These are phyloP conservation scores for Danio kyathit DNA, from an alignment of 2,797 vertebrate species.

Conservation along the genomic window DNA sequence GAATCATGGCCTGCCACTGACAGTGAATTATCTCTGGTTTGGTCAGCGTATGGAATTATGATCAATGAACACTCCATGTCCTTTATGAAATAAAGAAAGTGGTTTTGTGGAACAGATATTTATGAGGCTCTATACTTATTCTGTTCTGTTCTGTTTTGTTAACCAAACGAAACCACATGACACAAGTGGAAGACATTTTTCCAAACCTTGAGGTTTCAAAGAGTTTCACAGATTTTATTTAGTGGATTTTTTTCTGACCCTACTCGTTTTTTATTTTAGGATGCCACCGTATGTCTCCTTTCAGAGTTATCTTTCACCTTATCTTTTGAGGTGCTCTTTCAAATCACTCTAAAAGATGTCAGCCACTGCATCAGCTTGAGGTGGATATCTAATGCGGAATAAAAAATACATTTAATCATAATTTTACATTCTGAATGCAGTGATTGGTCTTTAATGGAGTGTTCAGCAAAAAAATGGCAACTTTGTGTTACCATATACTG, in stretches of 20 bases:
- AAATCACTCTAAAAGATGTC: background rate
- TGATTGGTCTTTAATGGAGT: background rate
- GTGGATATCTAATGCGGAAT: background rate
- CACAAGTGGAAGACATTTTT: background rate
- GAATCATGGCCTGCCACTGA: background rate
- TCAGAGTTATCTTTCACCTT: background rate
- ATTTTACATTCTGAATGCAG: background rate
- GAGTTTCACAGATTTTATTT: background rate
- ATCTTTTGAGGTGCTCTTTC: constrained; percentile 9
- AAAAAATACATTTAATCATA: background rate
- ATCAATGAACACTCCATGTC: constrained; percentile 11
- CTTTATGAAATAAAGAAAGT: constrained; percentile 30
- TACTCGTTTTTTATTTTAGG: background rate
- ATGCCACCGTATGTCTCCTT: background rate
- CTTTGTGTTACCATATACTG: too few species aligned
- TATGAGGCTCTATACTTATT: constrained; percentile 29
- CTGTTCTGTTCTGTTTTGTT: constrained; percentile 1
- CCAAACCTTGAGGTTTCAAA: background rate
- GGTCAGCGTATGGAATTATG: background rate
- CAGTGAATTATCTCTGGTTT: constrained; percentile 11
- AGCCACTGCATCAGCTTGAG: background rate
- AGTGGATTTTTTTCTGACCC: background rate
- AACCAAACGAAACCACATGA: constrained; percentile 2
- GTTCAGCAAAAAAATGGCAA: too few species aligned
- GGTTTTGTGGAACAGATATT: constrained; percentile 43